Evolutionary conservation across 2,797 vertebrate species (phyloP).

Genomic region (Danio albolineatus): DNA sequence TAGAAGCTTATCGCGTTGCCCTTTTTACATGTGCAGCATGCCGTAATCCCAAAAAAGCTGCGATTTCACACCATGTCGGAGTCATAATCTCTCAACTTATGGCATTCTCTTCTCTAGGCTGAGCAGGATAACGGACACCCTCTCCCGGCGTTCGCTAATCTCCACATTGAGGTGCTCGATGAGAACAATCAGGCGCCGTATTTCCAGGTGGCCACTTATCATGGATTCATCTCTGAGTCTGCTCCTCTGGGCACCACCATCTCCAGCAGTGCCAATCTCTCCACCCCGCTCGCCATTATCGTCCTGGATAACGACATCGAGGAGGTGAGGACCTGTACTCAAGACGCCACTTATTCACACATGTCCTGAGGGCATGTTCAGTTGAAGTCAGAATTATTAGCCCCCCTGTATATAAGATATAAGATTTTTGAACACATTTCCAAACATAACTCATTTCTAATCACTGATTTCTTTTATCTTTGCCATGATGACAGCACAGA

Average conservation of each 20-base stretch:
- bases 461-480: no score
- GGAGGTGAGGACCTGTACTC: slow-evolving; percentile 79
- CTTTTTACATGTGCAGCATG: neutral
- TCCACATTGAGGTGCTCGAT: slow-evolving; percentile 94
- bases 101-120: slow-evolving; percentile 77
- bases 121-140: slow-evolving; percentile 98
- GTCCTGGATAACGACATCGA: slow-evolving; percentile 96
- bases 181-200: slow-evolving; percentile 97
- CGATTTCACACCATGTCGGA: neutral
- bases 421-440: no score
- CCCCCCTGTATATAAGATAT: no score
- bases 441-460: no score
- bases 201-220: slow-evolving; percentile 86
- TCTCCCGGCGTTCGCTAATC: slow-evolving; percentile 92
- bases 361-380: neutral
- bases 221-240: slow-evolving; percentile 92
- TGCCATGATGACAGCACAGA: no score
- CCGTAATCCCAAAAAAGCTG: neutral
- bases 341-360: slow-evolving; percentile 1
- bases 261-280: slow-evolving; percentile 81
- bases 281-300: slow-evolving; percentile 83
- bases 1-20: neutral
- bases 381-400: no score
- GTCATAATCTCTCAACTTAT: slow-evolving; percentile 19
- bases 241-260: slow-evolving; percentile 91